Base-by-base conservation (phyloP, 2,888 invertebrate genomes). In the Theristus sp. region DNA sequence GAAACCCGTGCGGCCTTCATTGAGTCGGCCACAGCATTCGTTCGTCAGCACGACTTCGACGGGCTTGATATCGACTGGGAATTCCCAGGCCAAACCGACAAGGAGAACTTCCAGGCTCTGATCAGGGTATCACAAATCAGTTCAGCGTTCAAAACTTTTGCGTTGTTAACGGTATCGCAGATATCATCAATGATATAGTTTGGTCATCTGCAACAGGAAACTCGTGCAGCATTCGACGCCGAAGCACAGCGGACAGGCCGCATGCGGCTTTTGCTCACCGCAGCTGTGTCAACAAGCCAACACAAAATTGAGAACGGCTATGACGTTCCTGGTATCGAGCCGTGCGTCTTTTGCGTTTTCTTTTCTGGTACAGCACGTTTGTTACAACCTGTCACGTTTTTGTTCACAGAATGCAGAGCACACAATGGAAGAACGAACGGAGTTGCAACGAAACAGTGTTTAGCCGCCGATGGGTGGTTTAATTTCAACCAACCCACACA, bases 221-320 rank as follows among this genome's bases (percentile, higher is more conserved):
- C 71, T 25, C 62, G 65, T 53, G 66, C 66, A 20, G 71, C 72
- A 17, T 63, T 64, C 49, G 66, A 65, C 29, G 64, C 62, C 1
- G 71, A 71, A 62, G 62, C 69, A 3, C 59, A 54, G 25, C 52
- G 61, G 6, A 64, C 66, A 24, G 62, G 65, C 26, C 62, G 63
- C 24, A 64, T 64, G 13, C 81, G 80, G 22, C 79, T 89, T 71
- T 80, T 84, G 52, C 74, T 91, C 31, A 86, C 88, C 1, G 84
- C 87, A 0, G 84, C 88, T 0, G 80, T 90, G 55, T 89, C 89
- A 0, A 89, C 90, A 0, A 89, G 90, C 71, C 86, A 87, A n/a
- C n/a, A n/a, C n/a, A n/a, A n/a, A n/a, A n/a, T n/a, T n/a, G n/a
- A n/a, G n/a, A n/a, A n/a, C n/a, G n/a, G n/a, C n/a, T n/a, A n/a